A percentile compares a stretch with the other conserved stretches of the same genome.
Evolutionary conservation across 2,797 vertebrate species (phyloP).

Genomic region (Chromobotia macracanthus): DNA sequence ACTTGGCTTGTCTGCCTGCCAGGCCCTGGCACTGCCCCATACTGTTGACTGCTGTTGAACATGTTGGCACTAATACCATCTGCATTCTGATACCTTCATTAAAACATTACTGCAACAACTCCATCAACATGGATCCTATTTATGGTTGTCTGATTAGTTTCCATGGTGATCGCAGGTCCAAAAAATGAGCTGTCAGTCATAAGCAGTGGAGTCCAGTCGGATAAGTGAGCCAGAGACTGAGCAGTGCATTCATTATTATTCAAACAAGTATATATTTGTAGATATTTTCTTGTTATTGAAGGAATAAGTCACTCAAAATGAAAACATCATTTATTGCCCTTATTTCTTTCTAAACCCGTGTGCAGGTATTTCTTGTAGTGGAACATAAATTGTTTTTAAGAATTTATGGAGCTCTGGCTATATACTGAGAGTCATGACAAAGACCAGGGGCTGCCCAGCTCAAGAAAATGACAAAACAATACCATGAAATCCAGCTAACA

Average conservation of each 20-base stretch:
- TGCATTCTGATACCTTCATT: conserved; percentile 51
- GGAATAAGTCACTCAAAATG: background rate
- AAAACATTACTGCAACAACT: conserved; percentile 41
- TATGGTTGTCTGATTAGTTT: conserved; percentile 50
- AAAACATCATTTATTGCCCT: background rate
- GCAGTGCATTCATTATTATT: background rate
- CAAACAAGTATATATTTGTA: background rate
- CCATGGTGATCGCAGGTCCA: conserved; percentile 70
- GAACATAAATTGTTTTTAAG: background rate
- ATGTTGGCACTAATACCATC: conserved; percentile 38
- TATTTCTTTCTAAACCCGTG: background rate
- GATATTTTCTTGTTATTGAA: conserved; percentile 6
- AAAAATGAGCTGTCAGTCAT: conserved; percentile 79
- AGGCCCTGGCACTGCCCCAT: conserved; percentile 43
- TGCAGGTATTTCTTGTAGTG: background rate
- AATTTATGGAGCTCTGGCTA: background rate
- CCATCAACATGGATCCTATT: conserved; percentile 38
- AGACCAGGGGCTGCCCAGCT: background rate
- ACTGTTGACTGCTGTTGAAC: conserved; percentile 41
- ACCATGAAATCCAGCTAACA: background rate
- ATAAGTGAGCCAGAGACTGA: conserved; percentile 2
- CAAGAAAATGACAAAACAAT: background rate
- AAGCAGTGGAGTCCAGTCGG: conserved; percentile 52
- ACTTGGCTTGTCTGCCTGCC: conserved; percentile 32
- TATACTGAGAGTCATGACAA: background rate